Evolutionary conservation across 2,113 vertebrate genomes (phyloP), one percentile per base, ranked within the genome.

Genomic region (Notarius quadriscutis): DNA sequence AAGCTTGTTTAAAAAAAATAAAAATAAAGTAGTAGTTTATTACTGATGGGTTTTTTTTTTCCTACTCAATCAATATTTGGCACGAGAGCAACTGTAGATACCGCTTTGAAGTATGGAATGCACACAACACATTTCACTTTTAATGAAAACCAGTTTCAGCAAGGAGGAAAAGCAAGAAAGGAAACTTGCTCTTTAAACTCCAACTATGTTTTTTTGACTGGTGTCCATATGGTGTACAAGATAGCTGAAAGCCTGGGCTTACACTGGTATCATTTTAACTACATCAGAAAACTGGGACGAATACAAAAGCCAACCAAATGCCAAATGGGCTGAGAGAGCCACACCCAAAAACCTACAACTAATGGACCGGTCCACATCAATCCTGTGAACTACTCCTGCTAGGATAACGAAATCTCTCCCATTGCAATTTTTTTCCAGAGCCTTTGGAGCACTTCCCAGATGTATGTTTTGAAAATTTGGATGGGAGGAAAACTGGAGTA

Each of bases 371-470:
- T 82, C 85, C 63, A 67, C 81, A 87, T 60, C 48, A 50, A 30
- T 60, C 65, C 80, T 34, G 51, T 81, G 63, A 86, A 57, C 41
- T 81, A 87, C 85, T 90, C 84, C 89, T 90, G 48, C 87, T 71
- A 87, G 90, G 78, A 85, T 77, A 88, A 77, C 77, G 27, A 89
- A 91, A 79, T 67, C 84, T 84, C 41, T 88, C 69, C 57, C 86
- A 90, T 89, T 74, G 78, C 77, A 90, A 90, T 93, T 89, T 89
- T 83, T 92, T 91, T 93, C 89, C 91, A 93, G 91, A 91, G 90
- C 75, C 81, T 87, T 75, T 93, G 91, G 92, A 90, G 60, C 18
- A 67, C 58, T 62, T 92, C 89, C 88, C 89, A 92, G 90, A 10
- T 55, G 84, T 90, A 85, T 75, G 84, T 84, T 91, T 93, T 71